phyloP scores from a whole-genome alignment of 1,140 invertebrate species.

The Pomacea maculata region DNA sequence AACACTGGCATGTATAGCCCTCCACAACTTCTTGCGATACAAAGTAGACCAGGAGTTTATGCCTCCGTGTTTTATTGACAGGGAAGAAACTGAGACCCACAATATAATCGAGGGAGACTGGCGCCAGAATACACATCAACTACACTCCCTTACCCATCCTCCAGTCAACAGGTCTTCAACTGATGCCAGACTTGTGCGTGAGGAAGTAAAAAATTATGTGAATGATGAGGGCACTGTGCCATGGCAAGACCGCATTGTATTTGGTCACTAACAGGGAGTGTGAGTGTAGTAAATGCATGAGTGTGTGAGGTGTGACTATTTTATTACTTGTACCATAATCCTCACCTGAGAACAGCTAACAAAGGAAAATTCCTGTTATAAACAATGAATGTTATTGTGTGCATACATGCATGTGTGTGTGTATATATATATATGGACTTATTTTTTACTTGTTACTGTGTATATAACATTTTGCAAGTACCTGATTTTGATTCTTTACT shows the following conservation, averaged over 20 bases:
- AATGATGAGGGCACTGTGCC: not conserved
- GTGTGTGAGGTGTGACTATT: not conserved
- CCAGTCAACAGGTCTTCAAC: not conserved
- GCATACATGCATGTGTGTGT: too few relatives aligned
- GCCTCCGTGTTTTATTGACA: not conserved
- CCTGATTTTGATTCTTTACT: too few relatives aligned
- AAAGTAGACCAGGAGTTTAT: not conserved
- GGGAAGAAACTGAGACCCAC: not conserved
- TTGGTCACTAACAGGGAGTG: not conserved
- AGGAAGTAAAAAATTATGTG: not conserved
- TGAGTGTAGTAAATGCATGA: not conserved
- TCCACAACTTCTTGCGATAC: constrained; percentile 1
- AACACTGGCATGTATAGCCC: not conserved
- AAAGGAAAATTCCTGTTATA: too few relatives aligned
- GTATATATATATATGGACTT: too few relatives aligned
- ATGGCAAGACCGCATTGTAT: not conserved
- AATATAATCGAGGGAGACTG: not conserved
- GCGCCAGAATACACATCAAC: not conserved
- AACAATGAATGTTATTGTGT: too few relatives aligned
- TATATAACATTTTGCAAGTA: too few relatives aligned
- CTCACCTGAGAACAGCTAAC: too few relatives aligned
- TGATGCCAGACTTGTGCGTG: not conserved
- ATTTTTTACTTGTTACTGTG: too few relatives aligned
- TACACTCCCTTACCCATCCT: not conserved
- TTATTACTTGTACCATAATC: not conserved